These are phyloP conservation scores for Lasioglossum vierecki DNA, from an alignment of 2,888 invertebrate genomes.

Conservation along the genomic window DNA sequence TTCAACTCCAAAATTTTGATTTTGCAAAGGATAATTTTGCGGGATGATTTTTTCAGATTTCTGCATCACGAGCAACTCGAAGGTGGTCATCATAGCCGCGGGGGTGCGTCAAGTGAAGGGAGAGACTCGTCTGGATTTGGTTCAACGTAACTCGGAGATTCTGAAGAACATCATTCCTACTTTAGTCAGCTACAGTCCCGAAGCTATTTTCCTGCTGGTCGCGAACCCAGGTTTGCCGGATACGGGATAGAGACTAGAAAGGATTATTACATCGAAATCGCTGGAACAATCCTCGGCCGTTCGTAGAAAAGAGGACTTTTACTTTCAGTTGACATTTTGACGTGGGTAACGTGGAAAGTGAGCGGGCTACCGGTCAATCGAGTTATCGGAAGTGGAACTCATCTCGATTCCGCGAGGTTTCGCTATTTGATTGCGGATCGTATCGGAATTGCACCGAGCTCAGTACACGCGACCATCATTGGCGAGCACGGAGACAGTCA, in stretches of 20 bases:
- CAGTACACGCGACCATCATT: conserved; percentile 87
- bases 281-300: neutral
- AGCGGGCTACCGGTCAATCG: conserved; percentile 87
- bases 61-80: conserved; percentile 84
- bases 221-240: conserved; percentile 84
- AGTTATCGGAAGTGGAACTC: conserved; percentile 88
- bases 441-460: conserved; percentile 85
- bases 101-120: conserved; percentile 86
- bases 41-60: conserved; percentile 81
- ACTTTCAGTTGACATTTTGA: conserved; percentile 86
- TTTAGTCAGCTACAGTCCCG: conserved; percentile 85
- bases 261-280: neutral
- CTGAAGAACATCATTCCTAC: conserved; percentile 85
- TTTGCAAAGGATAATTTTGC: neutral
- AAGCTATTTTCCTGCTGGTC: conserved; percentile 85
- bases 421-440: conserved; percentile 86
- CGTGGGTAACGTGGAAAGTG: conserved; percentile 88
- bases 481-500: conserved; percentile 89
- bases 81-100: conserved; percentile 85
- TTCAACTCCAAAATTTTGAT: no score
- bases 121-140: conserved; percentile 85
- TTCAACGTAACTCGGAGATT: conserved; percentile 85
- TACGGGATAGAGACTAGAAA: neutral
- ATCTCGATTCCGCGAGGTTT: conserved; percentile 87
- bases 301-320: conserved; percentile 79